Base-by-base conservation (phyloP, 1,140 invertebrate genomes). In the Lutraria rhynchaena region DNA sequence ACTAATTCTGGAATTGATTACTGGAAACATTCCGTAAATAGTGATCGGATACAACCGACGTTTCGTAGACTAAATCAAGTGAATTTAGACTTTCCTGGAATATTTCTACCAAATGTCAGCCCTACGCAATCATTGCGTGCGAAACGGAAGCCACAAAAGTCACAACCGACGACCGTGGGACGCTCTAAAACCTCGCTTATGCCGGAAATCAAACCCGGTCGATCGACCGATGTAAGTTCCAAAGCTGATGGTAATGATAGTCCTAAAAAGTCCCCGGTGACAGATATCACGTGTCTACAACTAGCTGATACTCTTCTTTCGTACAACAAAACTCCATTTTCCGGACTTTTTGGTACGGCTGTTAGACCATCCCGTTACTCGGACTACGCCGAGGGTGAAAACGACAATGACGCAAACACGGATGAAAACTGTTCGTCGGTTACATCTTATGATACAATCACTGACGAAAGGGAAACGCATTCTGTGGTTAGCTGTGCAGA, bases 211-310 rank as follows among this genome's bases (percentile, higher is more conserved):
- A 55, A 44, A 41, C 5, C 19, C n/a, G 74, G 31, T 15, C 44
- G 24, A 17, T 2, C 3, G 13, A 24, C 24, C 7, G 60, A 51
- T 17, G 44, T 29, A 19, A 15, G 41, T 29, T 24, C 4, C 1
- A 67, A 31, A 7, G n/a, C 60, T n/a, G 46, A 53, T 1, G 24
- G 22, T 49, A 0, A 9, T n/a, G 15, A 37, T 24, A 3, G 4
- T 11, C 22, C 58, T 37, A 63, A 67, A 53, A 46, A 49, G n/a
- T 3, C 74, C 4, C 3, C 46, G 37, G 44, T 77, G 13, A 37
- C 74, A 24, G 74, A 77, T 24, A n/a, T 77, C 5, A 77, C 58
- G 4, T 77, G 74, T 49, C 61, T 51, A 46, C 74, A 77, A 67
- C 61, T 77, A n/a, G 74, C 74, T 0, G 74, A 77, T 27, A 77